Percentiles rank a stretch among this genome's conserved stretches.
These are phyloP conservation scores for Linnaemya tessellans DNA, from an alignment of 2,888 invertebrate species.

Conservation along the genomic window DNA sequence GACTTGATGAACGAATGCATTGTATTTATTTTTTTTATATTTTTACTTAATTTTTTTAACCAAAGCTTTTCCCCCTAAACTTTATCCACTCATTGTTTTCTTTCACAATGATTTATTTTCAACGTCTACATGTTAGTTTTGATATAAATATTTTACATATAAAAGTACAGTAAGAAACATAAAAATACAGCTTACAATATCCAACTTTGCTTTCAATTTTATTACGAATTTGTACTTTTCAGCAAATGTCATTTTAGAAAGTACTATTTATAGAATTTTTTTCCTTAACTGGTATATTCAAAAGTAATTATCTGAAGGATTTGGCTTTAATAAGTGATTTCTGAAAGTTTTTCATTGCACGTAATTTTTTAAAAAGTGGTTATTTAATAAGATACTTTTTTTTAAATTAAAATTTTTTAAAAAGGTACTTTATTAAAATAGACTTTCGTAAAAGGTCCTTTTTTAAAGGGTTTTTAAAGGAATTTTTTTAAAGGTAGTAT, in stretches of 20 bases:
- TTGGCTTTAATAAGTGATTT: too few relatives aligned
- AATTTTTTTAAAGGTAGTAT: background rate
- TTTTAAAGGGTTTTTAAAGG: background rate
- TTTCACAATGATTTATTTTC: constrained; percentile 6
- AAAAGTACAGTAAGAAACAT: background rate
- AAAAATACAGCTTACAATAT: constrained; percentile 8
- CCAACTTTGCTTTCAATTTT: background rate
- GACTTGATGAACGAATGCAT: too few relatives aligned
- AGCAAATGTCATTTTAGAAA: too few relatives aligned
- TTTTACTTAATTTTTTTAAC: background rate
- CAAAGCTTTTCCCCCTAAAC: constrained; percentile 21
- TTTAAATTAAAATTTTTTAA: too few relatives aligned
- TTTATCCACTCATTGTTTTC: background rate
- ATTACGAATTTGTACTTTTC: background rate
- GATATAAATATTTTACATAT: background rate
- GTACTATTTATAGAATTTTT: too few relatives aligned
- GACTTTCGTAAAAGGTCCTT: background rate
- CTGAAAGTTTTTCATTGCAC: too few relatives aligned
- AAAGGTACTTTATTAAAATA: background rate
- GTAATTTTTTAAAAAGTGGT: too few relatives aligned
- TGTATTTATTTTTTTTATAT: background rate
- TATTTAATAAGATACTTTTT: too few relatives aligned
- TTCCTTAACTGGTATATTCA: too few relatives aligned
- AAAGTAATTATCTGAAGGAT: too few relatives aligned
- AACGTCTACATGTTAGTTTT: background rate